A percentile compares a stretch with the other conserved stretches of the same genome.
Evolutionary conservation across 2,888 invertebrate species (phyloP).

Genomic region (Pediacus dermestoides): DNA sequence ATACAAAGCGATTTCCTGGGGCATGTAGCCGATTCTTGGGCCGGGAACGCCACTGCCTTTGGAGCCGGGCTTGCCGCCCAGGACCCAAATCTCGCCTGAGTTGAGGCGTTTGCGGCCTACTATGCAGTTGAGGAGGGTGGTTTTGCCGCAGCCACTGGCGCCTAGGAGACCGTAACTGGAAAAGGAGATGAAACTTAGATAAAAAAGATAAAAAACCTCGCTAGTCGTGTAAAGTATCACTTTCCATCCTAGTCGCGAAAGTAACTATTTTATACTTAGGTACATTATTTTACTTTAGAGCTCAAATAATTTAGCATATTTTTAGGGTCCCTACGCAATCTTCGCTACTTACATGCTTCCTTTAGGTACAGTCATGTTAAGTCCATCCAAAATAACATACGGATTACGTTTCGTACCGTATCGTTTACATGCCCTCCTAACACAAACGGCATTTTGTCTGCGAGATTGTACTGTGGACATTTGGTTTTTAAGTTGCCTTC

Average conservation of each 20-base stretch:
- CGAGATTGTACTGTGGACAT: slow-evolving; percentile 51
- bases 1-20: slow-evolving; percentile 45
- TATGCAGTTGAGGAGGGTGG: slow-evolving; percentile 81
- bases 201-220: no score
- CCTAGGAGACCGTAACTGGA: slow-evolving; percentile 82
- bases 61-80: slow-evolving; percentile 79
- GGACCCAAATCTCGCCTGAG: slow-evolving; percentile 78
- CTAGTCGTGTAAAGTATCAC: no score
- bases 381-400: slow-evolving; percentile 77
- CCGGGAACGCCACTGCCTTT: slow-evolving; percentile 84
- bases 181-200: slow-evolving; percentile 10
- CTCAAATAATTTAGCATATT: no score
- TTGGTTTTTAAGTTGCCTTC: slow-evolving; percentile 39
- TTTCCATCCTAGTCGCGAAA: no score
- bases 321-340: no score
- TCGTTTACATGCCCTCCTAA: slow-evolving; percentile 76
- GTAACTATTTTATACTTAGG: no score
- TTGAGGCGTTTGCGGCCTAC: slow-evolving; percentile 78
- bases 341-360: slow-evolving; percentile 38
- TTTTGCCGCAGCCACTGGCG: slow-evolving; percentile 89
- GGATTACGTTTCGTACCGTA: slow-evolving; percentile 78
- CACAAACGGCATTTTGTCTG: slow-evolving; percentile 79
- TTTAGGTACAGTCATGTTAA: slow-evolving; percentile 90
- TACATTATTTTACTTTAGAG: no score
- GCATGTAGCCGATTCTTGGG: slow-evolving; percentile 71